phyloP scores from a whole-genome alignment of 2,113 vertebrate species.

The Anser cygnoides region DNA sequence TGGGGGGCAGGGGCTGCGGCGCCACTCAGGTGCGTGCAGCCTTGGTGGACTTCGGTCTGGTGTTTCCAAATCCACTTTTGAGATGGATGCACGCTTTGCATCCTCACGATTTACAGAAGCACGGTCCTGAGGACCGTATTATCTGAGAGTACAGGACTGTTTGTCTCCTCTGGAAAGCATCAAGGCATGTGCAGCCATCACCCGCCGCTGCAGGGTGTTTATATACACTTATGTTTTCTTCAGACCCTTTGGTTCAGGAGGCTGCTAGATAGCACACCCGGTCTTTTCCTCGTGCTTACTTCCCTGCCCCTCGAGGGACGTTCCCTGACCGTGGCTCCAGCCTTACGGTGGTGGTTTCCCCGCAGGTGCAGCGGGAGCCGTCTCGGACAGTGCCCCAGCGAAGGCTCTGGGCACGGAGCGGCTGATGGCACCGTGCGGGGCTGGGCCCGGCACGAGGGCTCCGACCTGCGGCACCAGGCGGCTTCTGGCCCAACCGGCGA shows the following conservation, averaged over 20 bases:
- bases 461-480: background rate
- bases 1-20: background rate
- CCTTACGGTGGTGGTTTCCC: rapidly evolving
- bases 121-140: rapidly evolving
- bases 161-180: background rate
- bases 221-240: rapidly evolving
- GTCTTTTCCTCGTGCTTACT: background rate
- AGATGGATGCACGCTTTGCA: background rate
- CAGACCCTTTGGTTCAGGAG: background rate
- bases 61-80: background rate
- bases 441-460: too few relatives aligned
- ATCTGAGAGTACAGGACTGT: background rate
- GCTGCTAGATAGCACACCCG: background rate
- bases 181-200: background rate
- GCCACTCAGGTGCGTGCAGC: too few relatives aligned
- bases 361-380: background rate
- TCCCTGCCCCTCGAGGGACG: background rate
- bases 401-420: background rate
- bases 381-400: background rate
- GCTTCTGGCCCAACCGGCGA: rapidly evolving
- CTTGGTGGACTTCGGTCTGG: background rate
- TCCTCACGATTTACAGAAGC: background rate
- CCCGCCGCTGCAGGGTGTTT: background rate
- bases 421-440: background rate
- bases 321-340: background rate